Conservation (phyloP, 1,140 invertebrate species). For the Luehdorfia chinensis region DNA sequence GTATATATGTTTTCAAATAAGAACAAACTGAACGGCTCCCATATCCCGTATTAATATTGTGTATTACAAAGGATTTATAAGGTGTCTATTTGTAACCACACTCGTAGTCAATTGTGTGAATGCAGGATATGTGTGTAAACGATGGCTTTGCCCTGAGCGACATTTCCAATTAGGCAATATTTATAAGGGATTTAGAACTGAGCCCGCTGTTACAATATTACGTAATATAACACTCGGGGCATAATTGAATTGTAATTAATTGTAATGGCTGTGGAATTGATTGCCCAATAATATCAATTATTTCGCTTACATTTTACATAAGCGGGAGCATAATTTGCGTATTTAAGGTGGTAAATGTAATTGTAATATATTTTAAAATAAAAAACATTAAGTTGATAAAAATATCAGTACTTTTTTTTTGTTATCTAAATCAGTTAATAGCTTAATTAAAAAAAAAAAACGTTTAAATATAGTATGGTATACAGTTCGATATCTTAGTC, state of each 20-base stretch:
- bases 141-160: slow-evolving; percentile 22
- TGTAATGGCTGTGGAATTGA: background rate
- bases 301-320: too few species aligned
- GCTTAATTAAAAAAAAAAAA: too few species aligned
- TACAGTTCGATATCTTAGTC: too few species aligned
- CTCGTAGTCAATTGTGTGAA: slow-evolving; percentile 1
- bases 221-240: slow-evolving; percentile 2
- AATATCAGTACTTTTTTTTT: too few species aligned
- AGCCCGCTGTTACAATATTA: slow-evolving; percentile 4
- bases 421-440: too few species aligned
- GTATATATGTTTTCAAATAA: too few species aligned
- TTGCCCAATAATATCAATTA: background rate
- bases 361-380: too few species aligned
- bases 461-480: too few species aligned
- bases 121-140: slow-evolving; percentile 7
- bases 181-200: slow-evolving; percentile 26
- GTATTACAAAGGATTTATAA: slow-evolving; percentile 6
- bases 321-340: too few species aligned
- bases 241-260: slow-evolving; percentile 15
- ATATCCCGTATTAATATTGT: slow-evolving; percentile 5
- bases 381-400: too few species aligned
- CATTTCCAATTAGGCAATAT: slow-evolving; percentile 36
- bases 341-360: too few species aligned
- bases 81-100: slow-evolving; percentile 1
- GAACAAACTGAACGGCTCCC: too few species aligned